Conservation (phyloP, 2,797 vertebrate genomes). For the Mareca strepera region DNA sequence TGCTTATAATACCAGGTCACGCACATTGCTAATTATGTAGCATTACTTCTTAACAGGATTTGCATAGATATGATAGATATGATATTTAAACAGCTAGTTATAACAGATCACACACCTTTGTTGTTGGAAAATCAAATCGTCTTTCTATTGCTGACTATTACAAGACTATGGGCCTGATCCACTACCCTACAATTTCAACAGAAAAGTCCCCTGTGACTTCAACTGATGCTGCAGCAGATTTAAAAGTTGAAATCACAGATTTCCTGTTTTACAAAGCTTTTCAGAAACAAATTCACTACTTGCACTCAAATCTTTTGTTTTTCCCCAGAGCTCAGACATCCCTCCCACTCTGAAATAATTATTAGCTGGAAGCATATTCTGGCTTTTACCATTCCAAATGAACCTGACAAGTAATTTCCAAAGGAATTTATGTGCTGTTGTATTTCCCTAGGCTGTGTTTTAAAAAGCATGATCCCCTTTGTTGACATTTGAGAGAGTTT, state of each 20-base stretch:
- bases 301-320: constrained; percentile 50
- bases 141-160: neutral
- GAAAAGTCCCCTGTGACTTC: neutral
- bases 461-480: constrained; percentile 54
- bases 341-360: constrained; percentile 64
- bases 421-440: constrained; percentile 56
- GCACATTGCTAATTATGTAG: neutral
- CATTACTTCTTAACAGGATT: neutral
- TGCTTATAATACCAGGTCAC: neutral
- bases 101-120: neutral
- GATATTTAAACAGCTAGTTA: neutral
- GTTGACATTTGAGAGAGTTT: constrained; percentile 56
- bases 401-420: constrained; percentile 66
- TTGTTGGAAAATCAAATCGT: neutral
- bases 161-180: neutral
- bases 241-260: neutral
- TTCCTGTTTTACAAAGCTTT: constrained; percentile 6
- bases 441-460: constrained; percentile 61
- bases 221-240: neutral
- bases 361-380: constrained; percentile 65
- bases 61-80: neutral
- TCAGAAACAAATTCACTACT: constrained; percentile 29
- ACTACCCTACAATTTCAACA: neutral
- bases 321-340: constrained; percentile 42
- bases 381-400: constrained; percentile 64